Percentiles rank a stretch among this genome's conserved stretches.
phyloP scores from a whole-genome alignment of 2,113 vertebrate genomes.

The Lutjanus erythropterus region DNA sequence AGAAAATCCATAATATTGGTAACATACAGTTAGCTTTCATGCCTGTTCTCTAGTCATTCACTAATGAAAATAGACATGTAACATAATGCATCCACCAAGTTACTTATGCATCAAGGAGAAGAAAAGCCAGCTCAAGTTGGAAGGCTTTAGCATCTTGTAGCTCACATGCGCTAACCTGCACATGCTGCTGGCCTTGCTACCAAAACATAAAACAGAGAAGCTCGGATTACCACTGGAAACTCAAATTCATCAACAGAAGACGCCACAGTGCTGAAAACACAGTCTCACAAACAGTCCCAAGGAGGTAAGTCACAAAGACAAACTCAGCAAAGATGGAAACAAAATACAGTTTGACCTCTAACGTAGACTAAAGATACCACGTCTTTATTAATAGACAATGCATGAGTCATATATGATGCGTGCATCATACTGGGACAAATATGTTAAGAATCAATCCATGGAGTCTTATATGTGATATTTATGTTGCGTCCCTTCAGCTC shows the following conservation, averaged over 20 bases:
- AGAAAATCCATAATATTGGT: too few species aligned
- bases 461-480: conserved; percentile 58
- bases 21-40: too few species aligned
- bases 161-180: too few species aligned
- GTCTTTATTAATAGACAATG: conserved; percentile 31
- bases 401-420: not conserved
- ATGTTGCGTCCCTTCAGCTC: conserved; percentile 37
- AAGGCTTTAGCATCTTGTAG: too few species aligned
- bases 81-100: too few species aligned
- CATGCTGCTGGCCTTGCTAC: too few species aligned
- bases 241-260: not conserved
- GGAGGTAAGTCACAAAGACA: not conserved
- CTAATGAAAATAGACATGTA: too few species aligned
- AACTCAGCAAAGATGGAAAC: not conserved
- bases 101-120: too few species aligned
- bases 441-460: conserved; percentile 19
- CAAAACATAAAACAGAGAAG: not conserved
- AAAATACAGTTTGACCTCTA: not conserved
- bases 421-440: conserved; percentile 20
- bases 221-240: not conserved
- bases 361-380: not conserved
- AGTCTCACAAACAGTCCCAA: not conserved
- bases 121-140: too few species aligned
- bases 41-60: too few species aligned
- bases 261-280: not conserved